Conservation (phyloP, 2,797 vertebrate genomes). For the Poecile montanus region DNA sequence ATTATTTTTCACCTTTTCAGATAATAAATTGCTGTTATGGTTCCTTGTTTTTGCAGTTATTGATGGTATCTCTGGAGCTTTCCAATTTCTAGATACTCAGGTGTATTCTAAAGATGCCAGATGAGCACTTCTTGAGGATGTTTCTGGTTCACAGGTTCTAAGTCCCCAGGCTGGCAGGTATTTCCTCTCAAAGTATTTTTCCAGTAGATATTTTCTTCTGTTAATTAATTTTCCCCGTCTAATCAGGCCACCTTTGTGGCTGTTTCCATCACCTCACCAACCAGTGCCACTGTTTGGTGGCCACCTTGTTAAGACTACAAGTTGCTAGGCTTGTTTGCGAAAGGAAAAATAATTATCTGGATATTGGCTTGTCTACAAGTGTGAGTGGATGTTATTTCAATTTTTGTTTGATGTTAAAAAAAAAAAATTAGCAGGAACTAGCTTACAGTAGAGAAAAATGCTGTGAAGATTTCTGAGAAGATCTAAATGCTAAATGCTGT, state of each 20-base stretch:
- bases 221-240: not conserved
- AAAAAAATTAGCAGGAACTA: not conserved
- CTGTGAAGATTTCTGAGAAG: not conserved
- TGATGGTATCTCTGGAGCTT: not conserved
- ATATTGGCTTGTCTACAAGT: not conserved
- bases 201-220: not conserved
- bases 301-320: not conserved
- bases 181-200: not conserved
- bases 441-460: not conserved
- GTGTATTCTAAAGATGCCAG: not conserved
- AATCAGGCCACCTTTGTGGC: not conserved
- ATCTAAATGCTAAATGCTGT: not conserved
- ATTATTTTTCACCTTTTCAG: not conserved
- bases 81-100: not conserved
- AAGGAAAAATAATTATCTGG: not conserved
- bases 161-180: not conserved
- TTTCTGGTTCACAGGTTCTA: not conserved
- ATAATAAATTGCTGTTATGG: not conserved
- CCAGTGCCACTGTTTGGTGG: not conserved
- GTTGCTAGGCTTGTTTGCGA: not conserved
- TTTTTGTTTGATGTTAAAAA: not conserved
- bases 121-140: not conserved
- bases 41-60: not conserved
- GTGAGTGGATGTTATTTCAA: not conserved
- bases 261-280: not conserved